A percentile compares a stretch with the other conserved stretches of the same genome.
These are phyloP conservation scores for Tinea pellionella DNA, from an alignment of 2,888 invertebrate genomes.

Conservation along the genomic window DNA sequence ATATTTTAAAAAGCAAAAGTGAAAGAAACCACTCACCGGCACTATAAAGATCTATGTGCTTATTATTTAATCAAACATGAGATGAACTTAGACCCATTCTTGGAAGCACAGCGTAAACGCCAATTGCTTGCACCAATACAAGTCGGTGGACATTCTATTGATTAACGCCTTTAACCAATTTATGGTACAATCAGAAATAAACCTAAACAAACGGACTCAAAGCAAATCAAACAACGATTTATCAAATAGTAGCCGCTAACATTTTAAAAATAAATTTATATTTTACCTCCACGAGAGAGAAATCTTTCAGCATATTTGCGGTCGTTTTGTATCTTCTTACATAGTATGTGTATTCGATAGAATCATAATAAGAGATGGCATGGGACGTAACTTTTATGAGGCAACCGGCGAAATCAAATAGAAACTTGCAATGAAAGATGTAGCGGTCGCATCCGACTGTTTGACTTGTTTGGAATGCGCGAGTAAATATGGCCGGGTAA, in stretches of 20 bases:
- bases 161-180: constrained; percentile 46
- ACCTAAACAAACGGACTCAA: constrained; percentile 20
- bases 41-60: constrained; percentile 42
- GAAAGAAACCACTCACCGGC: constrained; percentile 41
- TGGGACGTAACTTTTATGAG: constrained; percentile 2
- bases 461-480: constrained; percentile 49
- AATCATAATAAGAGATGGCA: constrained; percentile 3
- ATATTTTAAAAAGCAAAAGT: constrained; percentile 43
- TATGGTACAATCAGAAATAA: constrained; percentile 23
- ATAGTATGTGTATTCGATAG: not conserved
- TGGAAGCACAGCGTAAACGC: constrained; percentile 41
- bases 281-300: not conserved
- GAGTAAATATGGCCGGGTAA: constrained; percentile 52
- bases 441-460: constrained; percentile 19
- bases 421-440: constrained; percentile 68
- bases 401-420: constrained; percentile 57
- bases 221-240: not conserved
- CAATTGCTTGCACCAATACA: constrained; percentile 31
- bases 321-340: not conserved
- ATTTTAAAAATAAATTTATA: not conserved
- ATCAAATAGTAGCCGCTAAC: not conserved
- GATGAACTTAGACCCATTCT: constrained; percentile 41
- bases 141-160: constrained; percentile 46
- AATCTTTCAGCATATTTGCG: not conserved
- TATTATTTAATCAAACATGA: constrained; percentile 51